These are phyloP conservation scores for Antheraea yamamai DNA, from an alignment of 2,888 invertebrate species.

Conservation along the genomic window DNA sequence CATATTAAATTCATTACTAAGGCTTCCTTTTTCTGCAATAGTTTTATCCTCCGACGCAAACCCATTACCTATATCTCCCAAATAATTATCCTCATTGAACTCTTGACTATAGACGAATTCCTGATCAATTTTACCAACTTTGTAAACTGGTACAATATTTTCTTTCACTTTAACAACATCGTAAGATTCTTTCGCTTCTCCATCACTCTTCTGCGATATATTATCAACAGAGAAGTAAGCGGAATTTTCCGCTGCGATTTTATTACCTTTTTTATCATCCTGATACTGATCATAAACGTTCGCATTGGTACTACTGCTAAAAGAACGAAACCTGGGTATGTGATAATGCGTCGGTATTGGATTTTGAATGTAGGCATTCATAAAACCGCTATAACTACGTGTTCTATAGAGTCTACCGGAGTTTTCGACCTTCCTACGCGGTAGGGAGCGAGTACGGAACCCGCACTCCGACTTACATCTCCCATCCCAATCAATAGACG, in stretches of 20 bases:
- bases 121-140: slow-evolving; percentile 43
- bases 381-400: slow-evolving; percentile 67
- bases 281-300: slow-evolving; percentile 50
- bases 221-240: slow-evolving; percentile 61
- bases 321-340: slow-evolving; percentile 63
- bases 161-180: slow-evolving; percentile 53
- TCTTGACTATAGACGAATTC: slow-evolving; percentile 75
- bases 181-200: slow-evolving; percentile 38
- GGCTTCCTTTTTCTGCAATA: slow-evolving; percentile 48
- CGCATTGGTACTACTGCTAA: slow-evolving; percentile 50
- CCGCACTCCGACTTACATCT: slow-evolving; percentile 53
- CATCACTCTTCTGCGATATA: slow-evolving; percentile 52
- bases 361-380: slow-evolving; percentile 63
- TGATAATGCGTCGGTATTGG: slow-evolving; percentile 72
- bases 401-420: slow-evolving; percentile 57
- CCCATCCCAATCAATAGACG: slow-evolving; percentile 70
- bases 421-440: slow-evolving; percentile 40
- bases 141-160: slow-evolving; percentile 50
- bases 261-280: slow-evolving; percentile 36
- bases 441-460: slow-evolving; percentile 56
- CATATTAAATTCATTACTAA: slow-evolving; percentile 19
- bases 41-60: slow-evolving; percentile 62
- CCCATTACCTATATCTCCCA: slow-evolving; percentile 59
- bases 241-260: not conserved
- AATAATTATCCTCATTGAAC: slow-evolving; percentile 72